Evolutionary conservation across 2,888 invertebrate species (phyloP).

Genomic region (Lissocephala sabroskyi): DNA sequence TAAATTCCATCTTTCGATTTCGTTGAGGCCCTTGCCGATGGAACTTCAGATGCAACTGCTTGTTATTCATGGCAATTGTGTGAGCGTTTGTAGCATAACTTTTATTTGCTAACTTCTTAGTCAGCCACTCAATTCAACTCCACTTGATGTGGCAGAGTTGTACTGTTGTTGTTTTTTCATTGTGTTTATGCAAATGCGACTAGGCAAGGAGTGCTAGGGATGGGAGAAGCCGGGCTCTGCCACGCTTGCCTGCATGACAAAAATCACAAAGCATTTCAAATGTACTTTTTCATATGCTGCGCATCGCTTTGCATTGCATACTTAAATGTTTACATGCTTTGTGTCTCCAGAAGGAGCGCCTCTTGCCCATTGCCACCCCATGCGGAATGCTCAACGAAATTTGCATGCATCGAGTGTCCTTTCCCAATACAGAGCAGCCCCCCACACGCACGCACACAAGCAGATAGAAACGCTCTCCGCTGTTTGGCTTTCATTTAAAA

Average conservation of each 20-base stretch:
- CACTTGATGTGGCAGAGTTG: not conserved
- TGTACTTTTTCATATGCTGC: slow-evolving; percentile 57
- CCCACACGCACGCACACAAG: slow-evolving; percentile 6
- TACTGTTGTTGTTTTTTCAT: slow-evolving; percentile 9
- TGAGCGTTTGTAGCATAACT: slow-evolving; percentile 26
- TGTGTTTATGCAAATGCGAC: slow-evolving; percentile 32
- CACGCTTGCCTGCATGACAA: slow-evolving; percentile 46
- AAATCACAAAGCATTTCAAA: slow-evolving; percentile 61
- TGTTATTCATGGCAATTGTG: slow-evolving; percentile 43
- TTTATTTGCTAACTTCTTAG: slow-evolving; percentile 33
- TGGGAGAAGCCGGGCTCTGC: slow-evolving; percentile 8
- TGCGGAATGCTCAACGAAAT: slow-evolving; percentile 28
- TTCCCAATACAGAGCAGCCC: slow-evolving; percentile 16
- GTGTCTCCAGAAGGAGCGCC: slow-evolving; percentile 28
- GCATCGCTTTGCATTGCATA: slow-evolving; percentile 49
- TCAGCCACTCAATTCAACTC: not conserved
- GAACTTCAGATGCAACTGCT: slow-evolving; percentile 18
- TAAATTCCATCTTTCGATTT: too few relatives aligned
- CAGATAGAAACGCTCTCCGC: slow-evolving; percentile 8
- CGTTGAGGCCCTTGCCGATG: too few relatives aligned
- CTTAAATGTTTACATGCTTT: slow-evolving; percentile 52
- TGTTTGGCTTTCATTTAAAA: slow-evolving; percentile 57
- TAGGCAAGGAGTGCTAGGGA: not conserved
- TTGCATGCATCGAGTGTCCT: slow-evolving; percentile 49
- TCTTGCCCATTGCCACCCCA: slow-evolving; percentile 9